phyloP scores from a whole-genome alignment of 2,888 invertebrate species.

The Synergus umbraculus region DNA sequence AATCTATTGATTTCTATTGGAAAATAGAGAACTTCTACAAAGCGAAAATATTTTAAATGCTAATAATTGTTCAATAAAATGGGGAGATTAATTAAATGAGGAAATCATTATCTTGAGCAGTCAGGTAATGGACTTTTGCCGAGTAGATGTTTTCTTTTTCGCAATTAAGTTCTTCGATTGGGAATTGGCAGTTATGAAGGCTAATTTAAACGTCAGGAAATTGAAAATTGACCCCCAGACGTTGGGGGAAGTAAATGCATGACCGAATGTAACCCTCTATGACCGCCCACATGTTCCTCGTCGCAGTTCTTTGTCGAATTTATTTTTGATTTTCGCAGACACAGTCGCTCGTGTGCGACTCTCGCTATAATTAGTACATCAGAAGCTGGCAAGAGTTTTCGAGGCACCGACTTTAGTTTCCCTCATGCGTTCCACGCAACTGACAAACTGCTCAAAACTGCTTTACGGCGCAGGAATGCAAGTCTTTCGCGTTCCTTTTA shows the following conservation, averaged over 20 bases:
- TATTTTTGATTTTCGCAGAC: constrained; percentile 72
- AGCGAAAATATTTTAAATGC: no score
- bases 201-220: constrained; percentile 16
- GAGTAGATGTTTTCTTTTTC: background rate
- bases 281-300: constrained; percentile 50
- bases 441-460: constrained; percentile 41
- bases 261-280: constrained; percentile 50
- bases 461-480: constrained; percentile 10
- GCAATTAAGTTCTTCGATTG: background rate
- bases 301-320: constrained; percentile 64
- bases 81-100: background rate
- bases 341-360: constrained; percentile 61
- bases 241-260: constrained; percentile 39
- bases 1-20: no score
- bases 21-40: no score
- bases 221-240: constrained; percentile 20
- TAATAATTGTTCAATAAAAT: no score
- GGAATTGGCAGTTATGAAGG: background rate
- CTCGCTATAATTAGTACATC: constrained; percentile 64
- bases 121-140: background rate
- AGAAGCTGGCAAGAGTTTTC: constrained; percentile 51
- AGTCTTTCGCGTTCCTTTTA: constrained; percentile 11
- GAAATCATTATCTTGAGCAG: background rate
- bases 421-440: constrained; percentile 42
- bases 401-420: constrained; percentile 48